Evolutionary conservation across 2,113 vertebrate species (phyloP), one percentile per base, ranked within the genome.

Genomic region (Gopherus evgoodei): DNA sequence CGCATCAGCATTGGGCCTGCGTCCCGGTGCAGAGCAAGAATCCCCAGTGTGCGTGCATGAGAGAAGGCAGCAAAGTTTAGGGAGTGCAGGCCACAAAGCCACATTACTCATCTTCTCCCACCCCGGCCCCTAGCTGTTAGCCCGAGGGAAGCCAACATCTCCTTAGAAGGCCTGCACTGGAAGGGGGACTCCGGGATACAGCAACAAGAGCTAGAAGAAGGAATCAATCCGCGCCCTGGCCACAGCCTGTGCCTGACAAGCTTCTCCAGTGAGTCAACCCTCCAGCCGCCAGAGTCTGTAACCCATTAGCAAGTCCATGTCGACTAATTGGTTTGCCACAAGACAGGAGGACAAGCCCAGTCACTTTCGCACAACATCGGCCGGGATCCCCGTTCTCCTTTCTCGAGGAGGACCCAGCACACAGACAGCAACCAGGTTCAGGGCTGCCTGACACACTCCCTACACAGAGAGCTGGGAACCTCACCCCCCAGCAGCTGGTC

Each of bases 81-180:
- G 27, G 25, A 75, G 38, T 52, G 52, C 29, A 11, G 24, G 62
- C 76, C 83, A 59, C 69, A 59, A 83, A 92, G 69, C 81, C 54
- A 47, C 54, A 84, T 83, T 62, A 92, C 69, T 92, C 90, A 87
- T 88, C 38, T 24, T 42, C 69, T 44, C 81, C 90, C 90, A 88
- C 85, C 78, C 86, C 9, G 50, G 80, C 29, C 44, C 85, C 81
- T 27, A 35, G 44, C 69, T 35, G 47, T 72, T 59, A 17, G 49
- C 44, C 54, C 14, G n/a, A 87, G 69, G 90, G 53, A 87, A 83
- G 24, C 85, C 80, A 72, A 78, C 65, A 59, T 50, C 83, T 78
- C 80, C 88, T 90, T 84, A 59, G 88, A 92, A 92, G 81, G 81
- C 8, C 81, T 53, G 80, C 6, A 16, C 47, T 49, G 82, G 25